Conservation (phyloP, 1,140 invertebrate species). For the Gryon sp. region DNA sequence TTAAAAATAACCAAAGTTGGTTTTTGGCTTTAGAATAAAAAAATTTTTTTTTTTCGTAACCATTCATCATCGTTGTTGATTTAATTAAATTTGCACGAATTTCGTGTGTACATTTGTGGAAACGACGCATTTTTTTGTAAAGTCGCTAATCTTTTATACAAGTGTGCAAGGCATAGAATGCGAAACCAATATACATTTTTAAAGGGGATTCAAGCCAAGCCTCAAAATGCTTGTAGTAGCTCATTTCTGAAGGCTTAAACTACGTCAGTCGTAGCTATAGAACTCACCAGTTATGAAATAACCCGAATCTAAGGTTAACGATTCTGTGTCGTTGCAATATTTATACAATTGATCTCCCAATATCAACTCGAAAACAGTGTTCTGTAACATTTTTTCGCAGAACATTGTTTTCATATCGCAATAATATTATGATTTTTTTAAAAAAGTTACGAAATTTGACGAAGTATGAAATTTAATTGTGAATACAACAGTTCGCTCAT, state of each 20-base stretch:
- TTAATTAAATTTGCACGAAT: no score
- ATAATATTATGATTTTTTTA: no score
- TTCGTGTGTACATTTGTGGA: no score
- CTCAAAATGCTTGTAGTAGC: constrained; percentile 67
- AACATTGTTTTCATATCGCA: constrained; percentile 18
- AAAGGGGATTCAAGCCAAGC: constrained; percentile 57
- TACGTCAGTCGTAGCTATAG: constrained; percentile 64
- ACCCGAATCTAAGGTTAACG: constrained; percentile 70
- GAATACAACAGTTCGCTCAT: no score
- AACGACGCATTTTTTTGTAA: constrained; percentile 23
- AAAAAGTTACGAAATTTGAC: no score
- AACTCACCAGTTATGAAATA: constrained; percentile 66
- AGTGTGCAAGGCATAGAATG: constrained; percentile 22
- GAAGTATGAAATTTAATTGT: no score
- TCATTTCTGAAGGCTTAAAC: constrained; percentile 70
- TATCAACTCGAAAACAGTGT: constrained; percentile 10
- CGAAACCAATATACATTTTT: constrained; percentile 63
- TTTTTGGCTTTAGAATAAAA: no score
- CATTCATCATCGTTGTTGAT: no score
- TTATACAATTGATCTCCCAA: constrained; percentile 65
- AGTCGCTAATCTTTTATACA: constrained; percentile 35
- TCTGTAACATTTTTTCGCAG: constrained; percentile 13
- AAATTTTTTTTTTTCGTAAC: no score
- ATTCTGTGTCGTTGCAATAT: constrained; percentile 62
- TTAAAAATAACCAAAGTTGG: no score